Evolutionary conservation across 2,888 invertebrate genomes (phyloP), one percentile per base, ranked within the genome.

Genomic region (Blomia tropicalis): DNA sequence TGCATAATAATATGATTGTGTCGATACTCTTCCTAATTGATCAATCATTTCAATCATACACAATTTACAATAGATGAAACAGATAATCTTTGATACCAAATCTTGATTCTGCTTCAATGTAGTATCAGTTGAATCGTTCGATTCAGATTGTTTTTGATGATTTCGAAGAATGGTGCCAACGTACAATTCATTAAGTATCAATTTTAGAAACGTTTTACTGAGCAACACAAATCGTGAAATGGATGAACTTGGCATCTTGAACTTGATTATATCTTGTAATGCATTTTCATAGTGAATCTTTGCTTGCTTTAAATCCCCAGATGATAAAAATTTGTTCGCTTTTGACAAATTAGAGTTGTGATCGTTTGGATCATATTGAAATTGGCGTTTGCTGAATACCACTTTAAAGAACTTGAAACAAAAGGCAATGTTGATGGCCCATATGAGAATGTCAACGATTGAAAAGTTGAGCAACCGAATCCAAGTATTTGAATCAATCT

Each of bases 61-160:
- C 22, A 65, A 36, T 58, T 60, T 60, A 27, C 63, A 64, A 30
- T 65, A 59, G n/a, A 65, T 43, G 32, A 56, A 64, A 53, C 65
- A 64, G 7, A 47, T 22, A 27, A 47, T 47, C 22, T 47, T 47
- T n/a, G 51, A 47, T 11, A n/a, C 51, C 23, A 47, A 27, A 27
- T 47, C 51, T 47, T 47, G 5, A 14, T 47, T 19, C 14, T 47
- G 5, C 14, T 47, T 19, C 27, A n/a, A 47, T 11, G 51, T 25
- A 19, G 11, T 19, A 11, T 36, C 36, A 47, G 51, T 7, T 47
- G 23, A 11, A 14, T 41, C 41, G 14, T 14, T 41, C 22, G 7
- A 7, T 27, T 47, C 51, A 7, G n/a, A 7, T n/a, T 47, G 23
- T n/a, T 47, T 14, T n/a, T 47, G 51, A 47, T 22, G 23, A 47